phyloP scores from a whole-genome alignment of 2,888 invertebrate genomes.

The Ctenicera cuprea region DNA sequence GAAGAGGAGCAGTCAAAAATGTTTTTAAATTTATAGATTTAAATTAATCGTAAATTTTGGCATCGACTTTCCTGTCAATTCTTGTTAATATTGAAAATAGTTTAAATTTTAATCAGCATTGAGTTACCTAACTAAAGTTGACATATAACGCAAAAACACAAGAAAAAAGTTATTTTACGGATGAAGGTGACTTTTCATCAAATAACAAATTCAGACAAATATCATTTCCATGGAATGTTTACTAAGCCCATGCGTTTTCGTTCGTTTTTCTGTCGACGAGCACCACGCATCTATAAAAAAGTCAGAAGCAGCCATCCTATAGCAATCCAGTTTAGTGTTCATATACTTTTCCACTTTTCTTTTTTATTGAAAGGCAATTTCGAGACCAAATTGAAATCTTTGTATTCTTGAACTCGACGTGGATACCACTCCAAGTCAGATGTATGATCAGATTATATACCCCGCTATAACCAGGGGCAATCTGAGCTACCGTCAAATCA shows the following conservation, averaged over 20 bases:
- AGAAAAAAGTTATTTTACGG: constrained; percentile 32
- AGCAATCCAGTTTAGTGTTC: constrained; percentile 70
- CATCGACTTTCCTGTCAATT: no score
- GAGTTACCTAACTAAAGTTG: background rate
- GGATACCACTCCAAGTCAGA: constrained; percentile 71
- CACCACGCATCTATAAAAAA: constrained; percentile 53
- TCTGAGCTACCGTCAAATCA: constrained; percentile 59
- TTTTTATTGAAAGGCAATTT: constrained; percentile 72
- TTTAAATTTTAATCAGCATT: background rate
- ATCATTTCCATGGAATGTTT: constrained; percentile 52
- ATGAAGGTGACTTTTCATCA: constrained; percentile 44
- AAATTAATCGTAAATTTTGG: no score
- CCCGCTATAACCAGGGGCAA: constrained; percentile 61
- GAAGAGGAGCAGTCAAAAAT: no score
- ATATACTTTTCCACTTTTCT: constrained; percentile 70
- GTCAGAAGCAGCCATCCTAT: constrained; percentile 53
- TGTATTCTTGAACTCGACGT: constrained; percentile 71
- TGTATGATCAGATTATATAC: constrained; percentile 72
- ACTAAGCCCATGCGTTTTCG: constrained; percentile 47
- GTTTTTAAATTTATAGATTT: no score
- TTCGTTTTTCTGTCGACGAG: constrained; percentile 30
- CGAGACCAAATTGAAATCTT: constrained; percentile 72
- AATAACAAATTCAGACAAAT: constrained; percentile 49
- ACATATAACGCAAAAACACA: constrained; percentile 5
- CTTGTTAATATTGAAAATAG: background rate